Evolutionary conservation across 2,888 invertebrate genomes (phyloP).

Genomic region (Apamea sordens): DNA sequence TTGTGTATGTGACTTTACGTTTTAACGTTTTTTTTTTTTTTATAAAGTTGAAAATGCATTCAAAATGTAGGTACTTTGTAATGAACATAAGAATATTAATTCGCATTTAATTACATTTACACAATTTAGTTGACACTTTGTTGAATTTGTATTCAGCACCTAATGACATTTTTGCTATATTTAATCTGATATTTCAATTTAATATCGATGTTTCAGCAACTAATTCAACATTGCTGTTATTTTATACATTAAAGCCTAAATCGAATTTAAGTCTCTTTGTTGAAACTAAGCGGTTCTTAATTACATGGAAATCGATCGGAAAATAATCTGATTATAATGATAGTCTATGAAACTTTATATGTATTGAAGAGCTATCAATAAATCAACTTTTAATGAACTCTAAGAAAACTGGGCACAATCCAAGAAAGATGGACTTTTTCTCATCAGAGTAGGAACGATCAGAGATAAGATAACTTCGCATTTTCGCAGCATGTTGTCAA

Average conservation of each 20-base stretch:
- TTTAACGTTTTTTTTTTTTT: no score
- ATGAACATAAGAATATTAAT: conserved; percentile 42
- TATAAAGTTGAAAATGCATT: conserved; percentile 27
- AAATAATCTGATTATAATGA: conserved; percentile 30
- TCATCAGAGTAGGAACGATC: neutral
- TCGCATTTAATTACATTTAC: conserved; percentile 35
- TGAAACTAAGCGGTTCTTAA: conserved; percentile 30
- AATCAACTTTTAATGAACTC: neutral
- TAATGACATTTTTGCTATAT: conserved; percentile 47
- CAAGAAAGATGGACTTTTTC: neutral
- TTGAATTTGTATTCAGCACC: conserved; percentile 32
- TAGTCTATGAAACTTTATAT: neutral
- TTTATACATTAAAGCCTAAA: conserved; percentile 12
- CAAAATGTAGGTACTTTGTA: conserved; percentile 23
- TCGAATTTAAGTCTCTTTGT: conserved; percentile 14
- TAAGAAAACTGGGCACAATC: neutral
- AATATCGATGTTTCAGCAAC: conserved; percentile 32
- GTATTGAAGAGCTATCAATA: neutral
- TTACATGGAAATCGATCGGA: conserved; percentile 22
- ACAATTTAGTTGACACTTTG: conserved; percentile 34
- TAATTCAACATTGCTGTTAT: conserved; percentile 29
- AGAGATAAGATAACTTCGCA: neutral
- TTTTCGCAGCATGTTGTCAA: neutral
- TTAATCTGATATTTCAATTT: conserved; percentile 25
- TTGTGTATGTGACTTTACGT: no score